Evolutionary conservation across 1,140 invertebrate species (phyloP).

Genomic region (Zaprionus davidi): DNA sequence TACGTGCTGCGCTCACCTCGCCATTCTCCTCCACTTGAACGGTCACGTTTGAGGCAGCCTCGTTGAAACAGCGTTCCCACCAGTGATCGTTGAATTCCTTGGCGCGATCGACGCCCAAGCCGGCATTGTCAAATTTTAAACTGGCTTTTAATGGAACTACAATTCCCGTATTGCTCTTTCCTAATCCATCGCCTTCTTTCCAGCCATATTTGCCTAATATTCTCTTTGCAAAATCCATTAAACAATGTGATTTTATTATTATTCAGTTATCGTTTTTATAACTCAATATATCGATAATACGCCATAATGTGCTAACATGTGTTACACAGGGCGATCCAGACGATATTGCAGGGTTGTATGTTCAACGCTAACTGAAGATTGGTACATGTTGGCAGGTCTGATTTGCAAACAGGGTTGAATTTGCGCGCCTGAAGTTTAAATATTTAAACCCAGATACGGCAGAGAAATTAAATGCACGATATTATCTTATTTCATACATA

Average conservation of each 20-base stretch:
- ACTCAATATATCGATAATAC: slow-evolving; percentile 15
- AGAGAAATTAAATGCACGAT: too few relatives aligned
- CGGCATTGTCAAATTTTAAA: slow-evolving; percentile 90
- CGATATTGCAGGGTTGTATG: not conserved
- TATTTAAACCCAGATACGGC: not conserved
- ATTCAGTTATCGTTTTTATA: slow-evolving; percentile 13
- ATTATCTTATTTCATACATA: too few relatives aligned
- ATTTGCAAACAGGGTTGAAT: slow-evolving; percentile 2
- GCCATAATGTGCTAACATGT: slow-evolving; percentile 6
- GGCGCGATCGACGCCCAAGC: slow-evolving; percentile 90
- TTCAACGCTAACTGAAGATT: not conserved
- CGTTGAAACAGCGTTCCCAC: slow-evolving; percentile 92
- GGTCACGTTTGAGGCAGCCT: slow-evolving; percentile 88
- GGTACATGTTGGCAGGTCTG: not conserved
- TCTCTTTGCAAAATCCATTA: slow-evolving; percentile 87
- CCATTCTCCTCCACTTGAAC: slow-evolving; percentile 76
- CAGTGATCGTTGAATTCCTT: slow-evolving; percentile 90
- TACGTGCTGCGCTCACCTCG: slow-evolving; percentile 76
- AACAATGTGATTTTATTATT: slow-evolving; percentile 14
- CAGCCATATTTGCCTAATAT: slow-evolving; percentile 88
- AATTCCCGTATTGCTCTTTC: slow-evolving; percentile 91
- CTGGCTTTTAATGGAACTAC: slow-evolving; percentile 90
- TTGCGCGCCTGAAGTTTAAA: slow-evolving; percentile 10
- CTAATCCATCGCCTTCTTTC: slow-evolving; percentile 91
- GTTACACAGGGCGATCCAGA: not conserved